Conservation (phyloP, 2,888 invertebrate genomes). For the Plebejus argus region DNA sequence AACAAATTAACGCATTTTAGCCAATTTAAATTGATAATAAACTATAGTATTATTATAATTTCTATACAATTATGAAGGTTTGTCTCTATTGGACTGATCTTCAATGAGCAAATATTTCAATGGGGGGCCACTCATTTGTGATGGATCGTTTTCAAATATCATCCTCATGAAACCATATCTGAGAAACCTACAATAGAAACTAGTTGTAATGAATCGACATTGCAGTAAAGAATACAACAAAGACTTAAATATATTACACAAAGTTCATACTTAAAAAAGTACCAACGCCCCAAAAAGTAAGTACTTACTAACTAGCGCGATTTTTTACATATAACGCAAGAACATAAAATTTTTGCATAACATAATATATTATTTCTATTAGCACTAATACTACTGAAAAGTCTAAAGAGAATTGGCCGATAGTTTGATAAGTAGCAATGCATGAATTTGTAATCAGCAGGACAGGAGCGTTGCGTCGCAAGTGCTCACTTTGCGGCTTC, state of each 20-base stretch:
- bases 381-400: not conserved
- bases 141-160: not conserved
- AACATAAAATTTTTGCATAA: too few species aligned
- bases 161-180: too few species aligned
- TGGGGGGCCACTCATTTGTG: not conserved
- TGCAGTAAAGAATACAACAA: too few species aligned
- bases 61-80: not conserved
- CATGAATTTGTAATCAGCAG: conserved; percentile 23
- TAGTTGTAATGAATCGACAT: too few species aligned
- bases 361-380: too few species aligned
- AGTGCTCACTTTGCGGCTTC: conserved; percentile 27
- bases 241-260: too few species aligned
- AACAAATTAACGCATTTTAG: not conserved
- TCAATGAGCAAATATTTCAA: not conserved
- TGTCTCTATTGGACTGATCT: not conserved
- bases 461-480: conserved; percentile 20
- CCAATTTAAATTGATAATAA: not conserved
- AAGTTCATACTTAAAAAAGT: too few species aligned
- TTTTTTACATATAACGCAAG: too few species aligned
- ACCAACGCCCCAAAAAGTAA: too few species aligned
- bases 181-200: too few species aligned
- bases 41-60: not conserved
- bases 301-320: too few species aligned
- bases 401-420: not conserved
- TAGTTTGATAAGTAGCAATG: conserved; percentile 1